A percentile compares a stretch with the other conserved stretches of the same genome.
Evolutionary conservation across 2,797 vertebrate species (phyloP).

Genomic region (Lemur catta): DNA sequence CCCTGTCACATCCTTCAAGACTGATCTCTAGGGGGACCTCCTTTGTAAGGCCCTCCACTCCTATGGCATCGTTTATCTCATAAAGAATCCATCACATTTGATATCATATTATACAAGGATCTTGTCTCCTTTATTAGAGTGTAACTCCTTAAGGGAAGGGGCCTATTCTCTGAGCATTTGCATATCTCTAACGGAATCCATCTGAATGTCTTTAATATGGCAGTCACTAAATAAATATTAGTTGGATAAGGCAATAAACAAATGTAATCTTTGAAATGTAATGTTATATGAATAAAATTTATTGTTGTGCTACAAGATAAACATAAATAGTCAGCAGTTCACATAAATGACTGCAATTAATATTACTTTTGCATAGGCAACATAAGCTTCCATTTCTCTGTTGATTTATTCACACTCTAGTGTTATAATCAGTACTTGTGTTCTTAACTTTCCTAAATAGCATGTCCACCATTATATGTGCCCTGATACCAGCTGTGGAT

Average conservation of each 20-base stretch:
- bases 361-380: background rate
- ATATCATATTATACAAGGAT: background rate
- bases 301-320: background rate
- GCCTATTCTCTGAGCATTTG: background rate
- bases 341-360: background rate
- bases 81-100: background rate
- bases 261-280: background rate
- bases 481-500: background rate
- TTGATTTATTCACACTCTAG: background rate
- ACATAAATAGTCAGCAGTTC: background rate
- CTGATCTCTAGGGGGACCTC: background rate
- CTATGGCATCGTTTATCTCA: background rate
- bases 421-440: background rate
- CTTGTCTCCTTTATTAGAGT: background rate
- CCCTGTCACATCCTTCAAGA: background rate
- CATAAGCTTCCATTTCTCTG: background rate
- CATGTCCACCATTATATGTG: background rate
- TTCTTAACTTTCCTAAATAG: constrained; percentile 5
- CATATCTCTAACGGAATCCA: background rate
- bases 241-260: background rate
- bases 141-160: background rate
- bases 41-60: background rate
- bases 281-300: background rate
- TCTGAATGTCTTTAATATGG: background rate
- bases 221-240: background rate